Conservation (phyloP, 1,140 invertebrate genomes). For the Aphidius gifuensis region DNA sequence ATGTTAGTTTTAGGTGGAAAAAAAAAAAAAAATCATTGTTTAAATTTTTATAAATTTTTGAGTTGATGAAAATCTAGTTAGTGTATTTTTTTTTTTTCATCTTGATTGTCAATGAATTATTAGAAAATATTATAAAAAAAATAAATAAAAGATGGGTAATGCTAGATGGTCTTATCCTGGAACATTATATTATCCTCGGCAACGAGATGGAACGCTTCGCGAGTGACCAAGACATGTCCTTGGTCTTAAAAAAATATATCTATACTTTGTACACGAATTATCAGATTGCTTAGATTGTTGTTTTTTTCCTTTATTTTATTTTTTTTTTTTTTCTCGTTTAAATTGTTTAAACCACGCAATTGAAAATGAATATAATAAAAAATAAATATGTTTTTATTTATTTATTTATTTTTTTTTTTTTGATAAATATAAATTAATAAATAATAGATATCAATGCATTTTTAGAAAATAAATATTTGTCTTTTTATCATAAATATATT, state of each 20-base stretch:
- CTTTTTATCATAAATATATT: too few species aligned
- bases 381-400: not conserved
- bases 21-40: constrained; percentile 1
- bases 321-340: not conserved
- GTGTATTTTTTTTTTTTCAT: constrained; percentile 1
- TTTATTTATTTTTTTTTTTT: too few species aligned
- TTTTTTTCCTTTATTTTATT: not conserved
- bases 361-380: not conserved
- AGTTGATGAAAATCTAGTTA: not conserved
- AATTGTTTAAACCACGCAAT: constrained; percentile 19
- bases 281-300: constrained; percentile 15
- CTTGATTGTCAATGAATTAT: not conserved
- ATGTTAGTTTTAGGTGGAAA: constrained; percentile 29
- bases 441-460: too few species aligned
- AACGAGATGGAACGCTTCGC: constrained; percentile 52
- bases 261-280: constrained; percentile 12
- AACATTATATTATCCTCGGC: constrained; percentile 53
- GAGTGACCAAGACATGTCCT: constrained; percentile 35
- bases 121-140: not conserved
- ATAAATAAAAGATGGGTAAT: constrained; percentile 17
- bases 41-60: too few species aligned
- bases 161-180: constrained; percentile 44
- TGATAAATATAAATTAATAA: too few species aligned
- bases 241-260: constrained; percentile 32
- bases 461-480: too few species aligned